Conservation (phyloP, 2,113 vertebrate genomes). For the Fregetta grallaria region DNA sequence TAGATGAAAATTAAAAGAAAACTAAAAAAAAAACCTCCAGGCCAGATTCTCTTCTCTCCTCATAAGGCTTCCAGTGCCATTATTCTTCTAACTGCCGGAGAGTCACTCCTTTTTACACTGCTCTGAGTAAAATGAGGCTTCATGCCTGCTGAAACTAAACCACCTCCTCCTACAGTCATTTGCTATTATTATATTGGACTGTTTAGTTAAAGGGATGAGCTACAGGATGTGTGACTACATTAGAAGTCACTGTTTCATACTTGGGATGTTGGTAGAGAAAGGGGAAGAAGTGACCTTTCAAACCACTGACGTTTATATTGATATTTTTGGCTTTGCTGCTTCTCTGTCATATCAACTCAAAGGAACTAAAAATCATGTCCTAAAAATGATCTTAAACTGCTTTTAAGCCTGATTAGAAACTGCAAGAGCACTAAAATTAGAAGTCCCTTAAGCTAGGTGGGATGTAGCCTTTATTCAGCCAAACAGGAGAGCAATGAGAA, state of each 20-base stretch:
- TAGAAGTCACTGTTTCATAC: background rate
- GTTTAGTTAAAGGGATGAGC: slow-evolving; percentile 23
- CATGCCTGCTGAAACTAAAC: background rate
- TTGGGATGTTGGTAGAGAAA: background rate
- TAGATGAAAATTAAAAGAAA: background rate
- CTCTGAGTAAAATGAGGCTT: background rate
- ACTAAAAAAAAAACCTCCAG: background rate
- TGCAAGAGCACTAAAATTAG: background rate
- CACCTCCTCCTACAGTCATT: background rate
- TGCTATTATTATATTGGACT: background rate
- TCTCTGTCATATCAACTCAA: background rate
- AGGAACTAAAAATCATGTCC: background rate
- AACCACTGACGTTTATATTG: background rate
- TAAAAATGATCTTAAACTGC: background rate
- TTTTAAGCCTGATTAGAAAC: background rate
- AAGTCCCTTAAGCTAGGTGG: background rate
- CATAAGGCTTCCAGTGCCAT: background rate
- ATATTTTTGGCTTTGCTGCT: background rate
- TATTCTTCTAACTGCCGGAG: background rate
- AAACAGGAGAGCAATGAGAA: background rate
- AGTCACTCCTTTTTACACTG: background rate
- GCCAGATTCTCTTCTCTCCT: background rate
- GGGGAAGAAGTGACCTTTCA: background rate
- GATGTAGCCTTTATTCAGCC: background rate
- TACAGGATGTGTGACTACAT: background rate